Evolutionary conservation across 2,888 invertebrate species (phyloP).

Genomic region (Plebejus argus): DNA sequence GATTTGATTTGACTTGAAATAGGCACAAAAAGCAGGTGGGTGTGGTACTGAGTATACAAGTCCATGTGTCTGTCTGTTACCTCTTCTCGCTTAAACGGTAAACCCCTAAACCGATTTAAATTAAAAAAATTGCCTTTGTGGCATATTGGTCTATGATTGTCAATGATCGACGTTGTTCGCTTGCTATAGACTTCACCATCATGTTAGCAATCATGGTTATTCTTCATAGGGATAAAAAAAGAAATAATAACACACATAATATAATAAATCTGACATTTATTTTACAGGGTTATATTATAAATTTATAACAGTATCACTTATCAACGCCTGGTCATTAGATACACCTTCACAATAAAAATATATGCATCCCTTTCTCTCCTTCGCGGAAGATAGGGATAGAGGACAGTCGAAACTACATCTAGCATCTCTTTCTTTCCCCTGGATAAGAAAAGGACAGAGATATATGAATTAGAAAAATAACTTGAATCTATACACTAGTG

Average conservation of each 20-base stretch:
- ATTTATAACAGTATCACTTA: constrained; percentile 62
- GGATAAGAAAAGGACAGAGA: background rate
- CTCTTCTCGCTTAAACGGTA: no score
- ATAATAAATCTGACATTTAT: constrained; percentile 62
- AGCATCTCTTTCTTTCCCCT: background rate
- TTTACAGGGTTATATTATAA: constrained; percentile 69
- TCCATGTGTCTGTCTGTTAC: no score
- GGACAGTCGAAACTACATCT: background rate
- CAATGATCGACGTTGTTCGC: no score
- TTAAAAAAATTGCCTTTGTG: no score
- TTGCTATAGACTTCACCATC: no score
- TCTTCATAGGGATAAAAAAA: no score
- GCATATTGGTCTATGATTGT: no score
- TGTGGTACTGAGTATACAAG: no score
- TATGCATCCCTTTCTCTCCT: background rate
- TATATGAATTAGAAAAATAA: constrained; percentile 12
- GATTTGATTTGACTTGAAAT: no score
- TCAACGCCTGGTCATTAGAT: constrained; percentile 51
- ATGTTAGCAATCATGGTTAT: no score
- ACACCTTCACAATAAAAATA: constrained; percentile 42
- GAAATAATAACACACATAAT: constrained; percentile 37
- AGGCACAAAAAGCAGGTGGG: no score
- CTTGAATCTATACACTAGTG: background rate
- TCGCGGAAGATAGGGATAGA: background rate
- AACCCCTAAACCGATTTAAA: no score